These are phyloP conservation scores for Falco punctatus DNA, from an alignment of 2,113 vertebrate genomes.

Conservation along the genomic window DNA sequence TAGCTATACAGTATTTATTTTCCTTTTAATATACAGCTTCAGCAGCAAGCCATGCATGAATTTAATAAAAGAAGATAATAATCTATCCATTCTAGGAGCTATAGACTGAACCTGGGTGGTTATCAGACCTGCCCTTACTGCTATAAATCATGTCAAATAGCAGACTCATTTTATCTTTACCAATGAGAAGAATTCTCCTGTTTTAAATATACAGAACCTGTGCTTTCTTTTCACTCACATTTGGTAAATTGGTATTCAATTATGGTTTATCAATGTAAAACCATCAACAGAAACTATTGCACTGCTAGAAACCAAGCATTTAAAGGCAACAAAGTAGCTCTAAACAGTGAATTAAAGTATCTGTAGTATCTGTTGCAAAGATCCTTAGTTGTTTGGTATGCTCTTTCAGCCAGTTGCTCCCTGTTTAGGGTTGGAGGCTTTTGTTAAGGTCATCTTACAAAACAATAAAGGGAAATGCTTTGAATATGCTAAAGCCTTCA, in stretches of 20 bases:
- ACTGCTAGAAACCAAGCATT: neutral
- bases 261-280: neutral
- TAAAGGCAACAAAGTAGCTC: neutral
- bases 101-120: constrained; percentile 33
- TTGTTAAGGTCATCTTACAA: neutral
- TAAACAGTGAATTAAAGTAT: neutral
- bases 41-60: constrained; percentile 54
- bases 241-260: neutral
- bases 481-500: constrained; percentile 30
- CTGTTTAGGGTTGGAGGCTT: neutral
- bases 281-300: neutral
- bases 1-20: constrained; percentile 57
- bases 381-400: neutral
- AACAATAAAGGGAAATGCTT: neutral
- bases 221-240: neutral
- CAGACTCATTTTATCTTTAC: neutral
- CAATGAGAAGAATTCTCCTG: neutral
- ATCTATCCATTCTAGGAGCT: constrained; percentile 50
- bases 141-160: constrained; percentile 67
- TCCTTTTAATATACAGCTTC: constrained; percentile 61
- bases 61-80: constrained; percentile 72
- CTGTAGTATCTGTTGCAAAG: neutral
- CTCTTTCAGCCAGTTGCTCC: neutral
- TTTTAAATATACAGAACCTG: neutral
- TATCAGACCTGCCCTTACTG: constrained; percentile 30